Conservation (phyloP, 1,140 invertebrate genomes). For the Papilio aristodemus region DNA sequence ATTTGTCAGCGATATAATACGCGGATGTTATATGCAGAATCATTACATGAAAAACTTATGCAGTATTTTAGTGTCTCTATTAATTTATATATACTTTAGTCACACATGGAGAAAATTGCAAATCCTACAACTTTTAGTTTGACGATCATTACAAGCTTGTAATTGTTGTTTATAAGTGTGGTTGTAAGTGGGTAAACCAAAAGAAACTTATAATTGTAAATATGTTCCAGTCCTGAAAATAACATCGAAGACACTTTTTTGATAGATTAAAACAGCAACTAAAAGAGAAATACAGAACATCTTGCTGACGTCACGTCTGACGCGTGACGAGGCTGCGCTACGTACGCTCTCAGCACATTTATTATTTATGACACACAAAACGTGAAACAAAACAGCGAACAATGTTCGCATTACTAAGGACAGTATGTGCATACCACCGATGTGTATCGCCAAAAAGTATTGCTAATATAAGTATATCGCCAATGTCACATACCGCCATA, state of each 20-base stretch:
- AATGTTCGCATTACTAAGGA: not conserved
- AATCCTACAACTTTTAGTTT: too few species aligned
- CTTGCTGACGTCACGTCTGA: not conserved
- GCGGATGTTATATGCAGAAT: not conserved
- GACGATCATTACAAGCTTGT: too few species aligned
- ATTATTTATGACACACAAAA: constrained; percentile 13
- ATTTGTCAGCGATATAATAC: not conserved
- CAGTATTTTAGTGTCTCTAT: not conserved
- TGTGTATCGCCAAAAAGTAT: not conserved
- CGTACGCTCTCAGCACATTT: not conserved
- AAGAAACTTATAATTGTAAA: too few species aligned
- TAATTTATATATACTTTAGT: not conserved
- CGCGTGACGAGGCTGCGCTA: too few species aligned
- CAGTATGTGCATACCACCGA: not conserved
- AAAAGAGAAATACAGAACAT: not conserved
- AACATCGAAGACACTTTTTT: not conserved
- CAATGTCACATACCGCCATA: too few species aligned
- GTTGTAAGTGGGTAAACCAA: too few species aligned
- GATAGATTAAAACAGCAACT: not conserved
- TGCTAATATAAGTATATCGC: too few species aligned
- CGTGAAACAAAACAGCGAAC: not conserved
- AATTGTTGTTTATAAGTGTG: too few species aligned
- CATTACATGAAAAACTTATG: too few species aligned
- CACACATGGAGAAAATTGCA: not conserved
- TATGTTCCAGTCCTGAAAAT: not conserved